Evolutionary conservation across 2,113 vertebrate genomes (phyloP), one percentile per base, ranked within the genome.

Genomic region (Nymphicus hollandicus): DNA sequence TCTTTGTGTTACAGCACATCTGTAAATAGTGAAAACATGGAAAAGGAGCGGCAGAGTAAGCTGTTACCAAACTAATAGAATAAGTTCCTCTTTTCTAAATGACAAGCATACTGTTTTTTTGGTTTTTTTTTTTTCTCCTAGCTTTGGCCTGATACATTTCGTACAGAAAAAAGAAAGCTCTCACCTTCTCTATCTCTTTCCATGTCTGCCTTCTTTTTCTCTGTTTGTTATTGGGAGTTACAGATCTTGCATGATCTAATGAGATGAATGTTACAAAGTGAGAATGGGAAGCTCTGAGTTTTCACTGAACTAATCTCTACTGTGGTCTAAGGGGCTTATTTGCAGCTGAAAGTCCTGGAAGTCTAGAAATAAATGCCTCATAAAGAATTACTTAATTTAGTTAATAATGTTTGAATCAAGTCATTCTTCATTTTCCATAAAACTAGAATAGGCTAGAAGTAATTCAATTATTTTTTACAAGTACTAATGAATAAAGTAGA

Each of bases 341-440:
- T 93, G 79, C 82, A 86, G 71, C 88, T 77, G 87, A 82, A 83
- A 94, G 76, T 81, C 71, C 79, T 93, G 68, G 68, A 56, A 91
- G 71, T 73, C 47, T 84, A 86, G 91, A 97, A 96, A 93, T 95
- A 94, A 97, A 92, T 89, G 55, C 84, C 91, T 93, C 84, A 49
- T 94, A 96, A 97, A 97, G 91, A 68, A 82, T 93, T 92, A 86
- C 55, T 96, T 96, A 88, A 95, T 94, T 95, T 95, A 86, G 87
- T 93, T 95, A 97, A 96, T 93, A 96, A 95, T 90, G 79, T 78
- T 94, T 96, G 84, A 97, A 95, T 93, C 93, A 96, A 86, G 82
- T 84, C 89, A 92, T 95, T 96, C 92, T 96, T 97, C 83, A 91
- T 89, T 95, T 95, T 94, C 73, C 80, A 94, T 97, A 96, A 97